These are phyloP conservation scores for Phrynocephalus vlangalii DNA, from an alignment of 2,797 vertebrate genomes.

Conservation along the genomic window DNA sequence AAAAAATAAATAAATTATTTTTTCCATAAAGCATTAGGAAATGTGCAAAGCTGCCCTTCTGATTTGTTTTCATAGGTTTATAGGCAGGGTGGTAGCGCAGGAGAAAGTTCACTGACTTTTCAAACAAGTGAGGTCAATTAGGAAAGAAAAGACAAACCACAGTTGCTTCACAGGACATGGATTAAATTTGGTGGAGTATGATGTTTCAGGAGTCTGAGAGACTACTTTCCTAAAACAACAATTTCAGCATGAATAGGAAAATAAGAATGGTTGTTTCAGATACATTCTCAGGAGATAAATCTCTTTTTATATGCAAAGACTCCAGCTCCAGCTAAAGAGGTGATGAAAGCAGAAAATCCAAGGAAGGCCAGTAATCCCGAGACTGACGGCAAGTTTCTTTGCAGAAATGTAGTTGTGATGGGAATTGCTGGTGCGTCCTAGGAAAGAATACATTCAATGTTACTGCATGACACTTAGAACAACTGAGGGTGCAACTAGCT, in stretches of 20 bases:
- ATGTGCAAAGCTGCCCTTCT: constrained; percentile 21
- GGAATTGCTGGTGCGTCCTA: constrained; percentile 79
- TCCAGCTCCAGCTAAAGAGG: constrained; percentile 65
- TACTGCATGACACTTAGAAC: fast-evolving
- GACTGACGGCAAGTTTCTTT: constrained; percentile 79
- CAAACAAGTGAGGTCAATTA: constrained; percentile 51
- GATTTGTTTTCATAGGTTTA: constrained; percentile 46
- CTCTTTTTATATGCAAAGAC: constrained; percentile 73
- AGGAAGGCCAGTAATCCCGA: constrained; percentile 75
- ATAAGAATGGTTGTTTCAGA: constrained; percentile 14
- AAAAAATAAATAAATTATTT: constrained; percentile 37
- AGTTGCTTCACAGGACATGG: constrained; percentile 29
- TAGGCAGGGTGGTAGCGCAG: background rate
- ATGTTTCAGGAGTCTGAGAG: constrained; percentile 55
- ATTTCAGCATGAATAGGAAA: constrained; percentile 40
- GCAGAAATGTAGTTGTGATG: constrained; percentile 77
- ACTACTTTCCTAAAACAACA: constrained; percentile 38
- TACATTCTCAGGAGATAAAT: constrained; percentile 47
- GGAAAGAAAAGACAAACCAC: constrained; percentile 48
- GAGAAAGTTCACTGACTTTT: constrained; percentile 22
- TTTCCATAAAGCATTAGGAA: constrained; percentile 48
- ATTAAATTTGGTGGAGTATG: constrained; percentile 48
- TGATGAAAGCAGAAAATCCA: constrained; percentile 67
- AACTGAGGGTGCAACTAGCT: background rate
- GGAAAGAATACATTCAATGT: constrained; percentile 47